Evolutionary conservation across 2,797 vertebrate genomes (phyloP), one percentile per base, ranked within the genome.

Genomic region (Helicolenus hilgendorfi): DNA sequence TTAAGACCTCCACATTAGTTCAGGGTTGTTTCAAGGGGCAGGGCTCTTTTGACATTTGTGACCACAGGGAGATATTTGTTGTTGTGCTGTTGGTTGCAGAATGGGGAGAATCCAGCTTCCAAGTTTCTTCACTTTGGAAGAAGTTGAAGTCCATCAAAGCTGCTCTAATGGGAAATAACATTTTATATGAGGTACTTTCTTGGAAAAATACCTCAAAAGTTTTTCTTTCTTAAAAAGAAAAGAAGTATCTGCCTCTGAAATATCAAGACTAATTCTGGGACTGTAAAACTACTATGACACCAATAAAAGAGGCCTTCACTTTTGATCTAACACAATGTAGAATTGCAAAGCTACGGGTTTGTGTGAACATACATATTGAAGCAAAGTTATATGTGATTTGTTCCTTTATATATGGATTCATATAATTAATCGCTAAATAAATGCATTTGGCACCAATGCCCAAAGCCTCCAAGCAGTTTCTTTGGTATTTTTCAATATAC

Each of bases 11-110:
- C 11, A 60, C 56, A 31, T 36, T 36, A 60, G 33, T 33, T 67
- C 20, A 70, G 20, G 59, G 58, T 35, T 62, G 65, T 63, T 80
- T 67, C 9, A 33, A 78, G 77, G 63, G 36, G 41, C 69, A 22
- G 59, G 33, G 33, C 67, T 79, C 49, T 79, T 85, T 64, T 70
- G 49, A 85, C 63, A 82, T 49, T 73, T 72, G 59, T 41, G 29
- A 55, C 36, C 38, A 29, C 11, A 27, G 65, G 4, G 29, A 72
- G 75, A 68, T 26, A 56, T 84, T 38, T 72, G 71, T 76, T 89
- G 60, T 84, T 75, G 26, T 76, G 53, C 60, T 83, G 45, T 64
- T 77, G 24, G 67, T 77, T 86, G 69, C 18, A 29, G 26, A 27
- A 36, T 24, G 11, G 15, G 14, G 18, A 67, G 35, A 62, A 45